Evolutionary conservation across 2,113 vertebrate species (phyloP), one percentile per base, ranked within the genome.

Genomic region (Mustela lutreola): DNA sequence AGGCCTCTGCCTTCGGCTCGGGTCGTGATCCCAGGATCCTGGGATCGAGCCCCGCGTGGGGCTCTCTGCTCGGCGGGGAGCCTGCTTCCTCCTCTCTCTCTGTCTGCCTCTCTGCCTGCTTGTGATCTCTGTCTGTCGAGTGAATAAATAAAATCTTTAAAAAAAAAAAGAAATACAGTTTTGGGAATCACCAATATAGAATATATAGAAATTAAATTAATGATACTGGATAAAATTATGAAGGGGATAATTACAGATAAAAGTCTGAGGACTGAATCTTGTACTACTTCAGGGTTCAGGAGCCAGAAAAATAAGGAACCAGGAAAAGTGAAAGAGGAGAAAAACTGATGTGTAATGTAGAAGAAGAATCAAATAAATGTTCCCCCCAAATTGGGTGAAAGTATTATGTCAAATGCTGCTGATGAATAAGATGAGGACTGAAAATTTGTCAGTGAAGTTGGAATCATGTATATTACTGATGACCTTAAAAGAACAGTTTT

Each of bases 281-380:
- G 56, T 16, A 28, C 63, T 56, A 97, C 21, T 93, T 56, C 26
- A 62, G 33, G 85, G 11, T 89, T 92, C 7, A 82, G 21, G 42
- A 58, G 19, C 26, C 53, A 95, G 42, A 62, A 87, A 93, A 93
- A 82, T 71, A 26, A 84, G 19, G 56, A 65, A 89, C 8, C 16
- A 92, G 36, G 62, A 91, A 94, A 89, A 12, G 50, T 89, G 18
- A 91, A 26, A 65, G 28, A 67, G 14, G 60, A 80, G 21, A 36
- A 58, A 78, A 95, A 83, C 36, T 67, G 33, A 15, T 36, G 56
- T 83, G 7, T 15, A 65, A 73, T 11, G 31, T 86, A 81, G 85
- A 18, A 93, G 67, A 22, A 84, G 11, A 79, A 80, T 96, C 62
- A 95, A 80, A 86, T 63, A 94, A 96, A n/a, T 93, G 53, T 86